Conservation (phyloP, 2,797 vertebrate genomes). For the Tokudaia tokunoshimensis region DNA sequence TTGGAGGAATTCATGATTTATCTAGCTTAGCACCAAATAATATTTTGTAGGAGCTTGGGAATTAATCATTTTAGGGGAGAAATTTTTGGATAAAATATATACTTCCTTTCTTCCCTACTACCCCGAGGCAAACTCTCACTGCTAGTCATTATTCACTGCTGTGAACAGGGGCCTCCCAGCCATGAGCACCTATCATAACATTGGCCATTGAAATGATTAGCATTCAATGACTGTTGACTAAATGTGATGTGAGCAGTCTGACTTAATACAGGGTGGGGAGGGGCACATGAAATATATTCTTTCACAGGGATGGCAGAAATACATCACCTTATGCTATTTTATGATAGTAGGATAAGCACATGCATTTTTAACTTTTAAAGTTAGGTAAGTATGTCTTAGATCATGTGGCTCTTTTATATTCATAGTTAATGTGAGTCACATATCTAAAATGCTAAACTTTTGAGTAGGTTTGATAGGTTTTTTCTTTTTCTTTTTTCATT, state of each 20-base stretch:
- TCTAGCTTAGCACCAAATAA: constrained; percentile 68
- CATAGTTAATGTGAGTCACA: neutral
- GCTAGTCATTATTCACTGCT: constrained; percentile 71
- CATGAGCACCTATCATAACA: constrained; percentile 81
- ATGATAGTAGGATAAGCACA: neutral
- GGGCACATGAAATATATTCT: constrained; percentile 68
- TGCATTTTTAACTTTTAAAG: constrained; percentile 10
- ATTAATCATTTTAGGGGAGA: constrained; percentile 82
- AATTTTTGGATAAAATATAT: constrained; percentile 73
- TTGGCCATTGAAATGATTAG: constrained; percentile 81
- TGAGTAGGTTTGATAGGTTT: neutral
- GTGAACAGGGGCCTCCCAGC: constrained; percentile 70
- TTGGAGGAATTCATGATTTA: constrained; percentile 77
- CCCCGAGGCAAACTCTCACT: constrained; percentile 25
- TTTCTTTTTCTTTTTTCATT: neutral
- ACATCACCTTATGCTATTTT: constrained; percentile 46
- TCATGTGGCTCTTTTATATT: neutral
- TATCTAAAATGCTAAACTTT: neutral
- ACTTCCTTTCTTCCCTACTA: constrained; percentile 38
- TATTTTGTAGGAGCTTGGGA: constrained; percentile 79
- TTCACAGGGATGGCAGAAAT: constrained; percentile 74
- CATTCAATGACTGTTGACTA: constrained; percentile 70
- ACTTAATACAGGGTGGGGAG: constrained; percentile 49
- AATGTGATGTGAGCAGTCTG: constrained; percentile 75
- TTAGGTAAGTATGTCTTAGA: neutral